Evolutionary conservation across 2,113 vertebrate genomes (phyloP), one percentile per base, ranked within the genome.

Genomic region (Miniopterus natalensis): DNA sequence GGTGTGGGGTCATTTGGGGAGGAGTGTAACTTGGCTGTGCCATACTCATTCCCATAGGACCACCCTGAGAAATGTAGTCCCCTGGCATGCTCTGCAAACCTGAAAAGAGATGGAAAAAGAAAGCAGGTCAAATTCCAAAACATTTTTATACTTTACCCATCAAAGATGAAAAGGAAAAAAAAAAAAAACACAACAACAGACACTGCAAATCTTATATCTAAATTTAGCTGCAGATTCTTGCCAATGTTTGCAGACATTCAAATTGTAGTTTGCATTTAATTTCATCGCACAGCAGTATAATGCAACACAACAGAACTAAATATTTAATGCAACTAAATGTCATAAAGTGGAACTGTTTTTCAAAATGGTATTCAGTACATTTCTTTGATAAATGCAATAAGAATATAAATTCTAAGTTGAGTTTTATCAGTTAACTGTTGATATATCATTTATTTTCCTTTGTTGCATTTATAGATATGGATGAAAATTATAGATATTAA

Each of bases 21-120:
- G 99, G 99, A 99, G 98, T 98, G 98, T 99, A 99, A 98, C 98
- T 99, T 98, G 99, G 98, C 97, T 99, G 99, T 98, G 99, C 99
- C 99, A 99, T 99, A 99, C 99, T 99, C 99, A 99, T 99, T 99
- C 99, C 99, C 99, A 99, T 98, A 99, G 99, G 99, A 99, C 99
- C 99, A 98, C 99, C 99, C 99, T 99, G 99, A 99, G 99, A 99
- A 99, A 99, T 98, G 97, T 98, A 99, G 98, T 99, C 99, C 99
- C 99, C 99, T 98, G 99, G 99, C 99, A 99, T 99, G 99, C 99
- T 99, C 99, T 99, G 99, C 98, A 99, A 99, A 99, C 99, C 99
- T 99, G 99, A 86, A 98, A 97, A 98, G 94, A 97, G 49, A 97
- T 77, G 31, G 80, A 87, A 96, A 95, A 96, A 95, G 97, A 98